Evolutionary conservation across 30 jellyfish, hydroid and myxozoan species (phyloP), one percentile per base, ranked within the genome.

Genomic region (Aurelia sp.): DNA sequence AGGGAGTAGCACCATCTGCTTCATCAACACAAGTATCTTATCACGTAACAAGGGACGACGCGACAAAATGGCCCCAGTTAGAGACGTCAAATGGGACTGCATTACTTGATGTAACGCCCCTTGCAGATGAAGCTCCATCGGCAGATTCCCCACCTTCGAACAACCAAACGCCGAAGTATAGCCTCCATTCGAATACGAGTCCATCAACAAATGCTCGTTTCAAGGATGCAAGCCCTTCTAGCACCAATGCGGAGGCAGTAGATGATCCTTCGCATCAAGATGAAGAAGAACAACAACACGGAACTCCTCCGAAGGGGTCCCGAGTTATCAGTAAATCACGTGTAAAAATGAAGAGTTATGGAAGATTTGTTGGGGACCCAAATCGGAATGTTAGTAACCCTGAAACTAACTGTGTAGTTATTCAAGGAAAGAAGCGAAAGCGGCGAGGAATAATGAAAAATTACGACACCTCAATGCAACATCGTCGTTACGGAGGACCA

Each of bases 401-500:
- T 0, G 93, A 84, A 47, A 60, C 93, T 12, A 84, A 84, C 60
- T 84, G 82, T 18, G 62, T 84, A 47, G 93, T 84, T 13, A 84
- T 84, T 63, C 74, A 70, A 40, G 93, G 93, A 15, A 72, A 62
- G 73, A 58, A 76, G 19, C 84, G 84, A 13, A 84, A 48, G 33
- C 73, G 65, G 57, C 69, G 63, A 4, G 62, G 74, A 11, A 82
- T 71, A 22, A 8, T 30, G 16, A 84, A 72, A 40, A 62, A 64
- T 51, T 44, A 60, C 4, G 74, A 72, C 71, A 0, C 23, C 13
- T 10, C 73, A 15, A 55, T 72, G 74, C 76, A 37, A 6, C 74
- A 82, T 72, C 71, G 97, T 50, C 85, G 96, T 44, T 84, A 88
- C 66, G 98, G 96, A 19, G 98, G 98, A 44, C 98, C 97, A 17